A percentile compares a stretch with the other conserved stretches of the same genome.
phyloP scores from a whole-genome alignment of 2,797 vertebrate genomes.

The Serranus cabrilla region DNA sequence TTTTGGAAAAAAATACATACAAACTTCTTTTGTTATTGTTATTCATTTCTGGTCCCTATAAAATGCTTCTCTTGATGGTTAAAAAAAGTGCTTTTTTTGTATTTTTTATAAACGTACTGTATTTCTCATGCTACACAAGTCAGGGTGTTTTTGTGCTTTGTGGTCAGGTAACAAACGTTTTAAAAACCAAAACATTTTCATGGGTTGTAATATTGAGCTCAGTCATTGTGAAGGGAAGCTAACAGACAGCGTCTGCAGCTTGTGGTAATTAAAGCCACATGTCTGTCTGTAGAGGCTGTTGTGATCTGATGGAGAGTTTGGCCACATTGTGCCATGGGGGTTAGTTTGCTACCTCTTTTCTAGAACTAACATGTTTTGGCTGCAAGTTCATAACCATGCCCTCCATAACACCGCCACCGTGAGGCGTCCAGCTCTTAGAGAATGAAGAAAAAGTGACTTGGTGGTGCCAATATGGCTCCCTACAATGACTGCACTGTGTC shows the following conservation, averaged over 20 bases:
- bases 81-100: slow-evolving; percentile 68
- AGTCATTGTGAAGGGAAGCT: slow-evolving; percentile 23
- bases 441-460: not conserved
- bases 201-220: slow-evolving; percentile 45
- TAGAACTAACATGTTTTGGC: slow-evolving; percentile 42
- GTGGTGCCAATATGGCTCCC: not conserved
- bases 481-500: slow-evolving; percentile 7
- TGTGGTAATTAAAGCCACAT: not conserved
- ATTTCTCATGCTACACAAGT: slow-evolving; percentile 74
- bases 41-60: slow-evolving; percentile 80
- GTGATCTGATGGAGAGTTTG: slow-evolving; percentile 17
- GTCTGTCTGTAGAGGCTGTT: slow-evolving; percentile 12
- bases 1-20: slow-evolving; percentile 61
- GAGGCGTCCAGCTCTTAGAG: slow-evolving; percentile 15
- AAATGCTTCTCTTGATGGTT: slow-evolving; percentile 62
- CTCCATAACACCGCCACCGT: slow-evolving; percentile 1
- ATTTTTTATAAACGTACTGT: slow-evolving; percentile 79
- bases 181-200: slow-evolving; percentile 62
- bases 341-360: slow-evolving; percentile 74
- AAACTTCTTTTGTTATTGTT: slow-evolving; percentile 84
- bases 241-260: slow-evolving; percentile 14
- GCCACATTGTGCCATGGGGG: slow-evolving; percentile 35
- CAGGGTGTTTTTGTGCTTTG: slow-evolving; percentile 67
- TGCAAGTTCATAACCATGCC: slow-evolving; percentile 2
- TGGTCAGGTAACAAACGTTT: slow-evolving; percentile 60